phyloP scores from a whole-genome alignment of 2,113 vertebrate genomes.

The Periophthalmodon schlosseri region DNA sequence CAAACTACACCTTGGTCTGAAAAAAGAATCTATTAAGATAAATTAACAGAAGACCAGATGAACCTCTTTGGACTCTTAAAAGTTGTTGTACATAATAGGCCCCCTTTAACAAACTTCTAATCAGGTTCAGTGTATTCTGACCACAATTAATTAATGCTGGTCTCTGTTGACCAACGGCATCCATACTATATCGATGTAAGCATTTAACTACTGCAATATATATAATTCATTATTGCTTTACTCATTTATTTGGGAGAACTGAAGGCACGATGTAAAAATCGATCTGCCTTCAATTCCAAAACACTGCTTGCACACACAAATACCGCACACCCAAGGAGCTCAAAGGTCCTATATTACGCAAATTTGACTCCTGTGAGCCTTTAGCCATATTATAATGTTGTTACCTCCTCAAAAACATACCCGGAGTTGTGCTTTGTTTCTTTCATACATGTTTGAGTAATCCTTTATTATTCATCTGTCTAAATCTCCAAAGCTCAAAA shows the following conservation, averaged over 20 bases:
- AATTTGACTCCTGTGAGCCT: no score
- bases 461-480: no score
- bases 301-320: not conserved
- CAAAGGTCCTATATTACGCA: not conserved
- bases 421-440: no score
- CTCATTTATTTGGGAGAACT: not conserved
- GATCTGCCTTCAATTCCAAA: not conserved
- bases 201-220: not conserved
- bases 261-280: not conserved
- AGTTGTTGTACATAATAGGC: no score
- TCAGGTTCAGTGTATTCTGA: not conserved
- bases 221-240: not conserved
- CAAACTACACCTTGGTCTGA: no score
- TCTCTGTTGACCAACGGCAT: not conserved
- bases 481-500: no score
- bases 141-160: not conserved
- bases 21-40: no score
- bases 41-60: no score
- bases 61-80: no score
- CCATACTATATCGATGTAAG: not conserved
- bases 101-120: not conserved
- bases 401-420: no score
- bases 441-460: no score
- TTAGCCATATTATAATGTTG: no score
- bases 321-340: not conserved